Percentiles rank a stretch among this genome's conserved stretches.
These are phyloP conservation scores for Zaprionus nigranus DNA, from an alignment of 1,140 invertebrate genomes.

Conservation along the genomic window DNA sequence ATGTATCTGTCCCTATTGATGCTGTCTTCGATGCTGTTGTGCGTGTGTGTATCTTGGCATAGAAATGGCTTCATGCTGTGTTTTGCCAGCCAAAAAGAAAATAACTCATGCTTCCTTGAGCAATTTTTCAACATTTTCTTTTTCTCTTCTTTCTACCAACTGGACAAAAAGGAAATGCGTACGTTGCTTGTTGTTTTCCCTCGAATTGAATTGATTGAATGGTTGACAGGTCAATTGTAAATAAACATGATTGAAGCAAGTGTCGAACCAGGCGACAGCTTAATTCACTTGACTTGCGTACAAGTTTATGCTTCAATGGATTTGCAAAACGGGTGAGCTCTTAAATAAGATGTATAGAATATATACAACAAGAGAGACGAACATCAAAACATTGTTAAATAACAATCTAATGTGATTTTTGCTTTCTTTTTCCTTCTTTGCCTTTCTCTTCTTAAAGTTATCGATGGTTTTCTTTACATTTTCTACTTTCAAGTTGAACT, in stretches of 20 bases:
- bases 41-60: slow-evolving; percentile 65
- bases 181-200: slow-evolving; percentile 11
- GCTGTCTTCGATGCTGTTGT: slow-evolving; percentile 3
- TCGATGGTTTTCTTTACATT: not conserved
- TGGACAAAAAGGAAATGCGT: slow-evolving; percentile 33
- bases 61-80: slow-evolving; percentile 46
- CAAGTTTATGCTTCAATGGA: not conserved
- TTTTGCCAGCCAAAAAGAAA: slow-evolving; percentile 24
- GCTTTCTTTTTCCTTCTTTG: not conserved
- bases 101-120: slow-evolving; percentile 33
- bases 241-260: slow-evolving; percentile 45
- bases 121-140: slow-evolving; percentile 30
- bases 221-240: slow-evolving; percentile 42
- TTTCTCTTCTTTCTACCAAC: not conserved
- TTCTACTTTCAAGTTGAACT: not conserved
- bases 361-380: not conserved
- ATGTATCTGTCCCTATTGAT: slow-evolving; percentile 2
- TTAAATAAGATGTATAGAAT: not conserved
- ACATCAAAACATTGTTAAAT: not conserved
- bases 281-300: slow-evolving; percentile 20
- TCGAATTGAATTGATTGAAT: slow-evolving; percentile 35
- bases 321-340: slow-evolving; percentile 4
- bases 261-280: slow-evolving; percentile 37
- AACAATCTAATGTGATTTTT: not conserved
- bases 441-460: not conserved